Evolutionary conservation across 2,888 invertebrate genomes (phyloP), one percentile per base, ranked within the genome.

Genomic region (Entomobrya proxima): DNA sequence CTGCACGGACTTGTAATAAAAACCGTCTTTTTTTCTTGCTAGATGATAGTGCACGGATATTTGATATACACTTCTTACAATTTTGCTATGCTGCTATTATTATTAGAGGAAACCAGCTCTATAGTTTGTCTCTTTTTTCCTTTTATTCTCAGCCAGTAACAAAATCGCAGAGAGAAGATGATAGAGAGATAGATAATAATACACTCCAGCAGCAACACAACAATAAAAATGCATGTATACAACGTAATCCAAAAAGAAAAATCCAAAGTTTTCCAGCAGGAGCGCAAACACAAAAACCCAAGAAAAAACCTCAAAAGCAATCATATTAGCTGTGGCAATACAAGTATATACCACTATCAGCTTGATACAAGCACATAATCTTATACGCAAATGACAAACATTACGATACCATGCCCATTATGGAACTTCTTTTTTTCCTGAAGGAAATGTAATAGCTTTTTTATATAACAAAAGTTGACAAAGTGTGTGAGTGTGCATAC

Each of bases 231-330:
- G n/a, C 15, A 32, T 44, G 44, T 47, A n/a, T 18, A 69, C 9
- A 44, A 27, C n/a, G 27, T 40, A 69, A 40, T 44, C 69, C 69
- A 69, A 40, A 40, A 35, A n/a, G n/a, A 11, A 55, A 44, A 69
- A 44, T 24, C 21, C 24, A 67, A 37, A 67, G 21, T 67, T 21
- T 40, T 61, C 30, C 24, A 55, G 55, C 55, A 55, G 55, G 9
- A n/a, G 21, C 21, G 21, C n/a, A 13, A 52, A n/a, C 21, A 3
- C n/a, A 4, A 9, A 30, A 67, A 67, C 1, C 24, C 11, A 40
- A 67, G 67, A 67, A 67, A 67, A 67, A 67, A 67, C 67, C 37
- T 67, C 37, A 64, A 64, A 15, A 15, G 47, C 40, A 67, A 40
- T 67, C 18, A 67, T 67, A 67, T 11, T 40, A n/a, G n/a, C n/a